A percentile compares a stretch with the other conserved stretches of the same genome.
Conservation (phyloP, 1,140 invertebrate genomes). For the Dendroctonus valens region DNA sequence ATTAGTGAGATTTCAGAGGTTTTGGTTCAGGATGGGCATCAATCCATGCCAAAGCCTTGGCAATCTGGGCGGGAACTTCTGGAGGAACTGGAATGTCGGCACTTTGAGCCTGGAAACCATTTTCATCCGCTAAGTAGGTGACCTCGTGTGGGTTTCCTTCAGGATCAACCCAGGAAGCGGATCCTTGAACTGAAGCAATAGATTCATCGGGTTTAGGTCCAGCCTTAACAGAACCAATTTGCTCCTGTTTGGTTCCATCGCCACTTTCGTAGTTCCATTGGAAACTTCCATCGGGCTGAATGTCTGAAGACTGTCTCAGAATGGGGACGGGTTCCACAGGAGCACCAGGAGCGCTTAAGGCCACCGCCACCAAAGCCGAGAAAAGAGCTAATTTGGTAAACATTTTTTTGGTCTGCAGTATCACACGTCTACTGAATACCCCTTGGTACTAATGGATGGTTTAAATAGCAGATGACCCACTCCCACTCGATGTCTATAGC, state of each 20-base stretch:
- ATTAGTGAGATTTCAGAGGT: not conserved
- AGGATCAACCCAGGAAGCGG: constrained; percentile 74
- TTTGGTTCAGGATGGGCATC: constrained; percentile 50
- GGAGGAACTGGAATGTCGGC: constrained; percentile 60
- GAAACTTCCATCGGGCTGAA: constrained; percentile 8
- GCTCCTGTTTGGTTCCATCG: constrained; percentile 8
- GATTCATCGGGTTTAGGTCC: constrained; percentile 53
- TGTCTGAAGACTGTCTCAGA: not conserved
- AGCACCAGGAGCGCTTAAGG: not conserved
- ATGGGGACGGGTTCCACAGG: constrained; percentile 3
- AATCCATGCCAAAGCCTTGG: constrained; percentile 54
- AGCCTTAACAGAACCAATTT: not conserved
- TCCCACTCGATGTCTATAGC: too few species aligned
- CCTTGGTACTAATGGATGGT: too few species aligned
- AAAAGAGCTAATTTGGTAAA: constrained; percentile 5
- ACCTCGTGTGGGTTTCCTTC: constrained; percentile 62
- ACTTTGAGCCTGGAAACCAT: constrained; percentile 59
- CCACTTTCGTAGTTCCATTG: constrained; percentile 5
- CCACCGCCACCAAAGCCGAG: constrained; percentile 5
- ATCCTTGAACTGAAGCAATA: constrained; percentile 56
- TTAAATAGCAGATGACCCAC: too few species aligned
- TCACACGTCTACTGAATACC: too few species aligned
- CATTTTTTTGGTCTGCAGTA: constrained; percentile 7
- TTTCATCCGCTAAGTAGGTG: constrained; percentile 60
- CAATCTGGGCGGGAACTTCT: constrained; percentile 56